These are phyloP conservation scores for Dynastes tityus DNA, from an alignment of 2,888 invertebrate species.

Conservation along the genomic window DNA sequence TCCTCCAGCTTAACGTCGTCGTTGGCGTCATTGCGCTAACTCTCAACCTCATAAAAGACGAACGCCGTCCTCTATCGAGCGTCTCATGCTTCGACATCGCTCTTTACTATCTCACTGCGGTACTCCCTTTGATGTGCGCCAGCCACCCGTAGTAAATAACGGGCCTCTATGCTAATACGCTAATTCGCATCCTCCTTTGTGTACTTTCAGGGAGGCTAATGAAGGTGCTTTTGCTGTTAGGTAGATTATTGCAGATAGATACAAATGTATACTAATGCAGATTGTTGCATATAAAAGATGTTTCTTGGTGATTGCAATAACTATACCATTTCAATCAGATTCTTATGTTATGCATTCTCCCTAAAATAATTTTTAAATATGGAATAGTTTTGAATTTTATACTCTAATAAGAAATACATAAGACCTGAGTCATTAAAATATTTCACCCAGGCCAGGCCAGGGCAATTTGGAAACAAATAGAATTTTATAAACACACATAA, in stretches of 20 bases:
- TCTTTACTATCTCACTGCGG: conserved; percentile 5
- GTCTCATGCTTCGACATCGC: conserved; percentile 1
- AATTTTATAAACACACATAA: no score
- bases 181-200: conserved; percentile 55
- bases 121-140: conserved; percentile 44
- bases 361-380: no score
- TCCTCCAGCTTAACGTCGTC: not conserved
- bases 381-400: no score
- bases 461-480: no score
- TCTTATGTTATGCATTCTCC: no score
- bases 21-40: conserved; percentile 23
- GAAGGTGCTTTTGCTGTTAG: conserved; percentile 21
- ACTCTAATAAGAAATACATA: no score
- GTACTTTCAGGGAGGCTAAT: conserved; percentile 36
- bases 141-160: conserved; percentile 35
- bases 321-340: not conserved
- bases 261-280: conserved; percentile 10
- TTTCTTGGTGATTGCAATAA: not conserved
- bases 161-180: conserved; percentile 53
- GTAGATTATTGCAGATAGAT: conserved; percentile 3
- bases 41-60: not conserved
- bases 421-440: no score
- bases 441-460: no score
- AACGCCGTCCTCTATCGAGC: conserved; percentile 12
- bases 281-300: not conserved